Conservation (phyloP, 1,140 invertebrate genomes). For the Heliothis virescens region DNA sequence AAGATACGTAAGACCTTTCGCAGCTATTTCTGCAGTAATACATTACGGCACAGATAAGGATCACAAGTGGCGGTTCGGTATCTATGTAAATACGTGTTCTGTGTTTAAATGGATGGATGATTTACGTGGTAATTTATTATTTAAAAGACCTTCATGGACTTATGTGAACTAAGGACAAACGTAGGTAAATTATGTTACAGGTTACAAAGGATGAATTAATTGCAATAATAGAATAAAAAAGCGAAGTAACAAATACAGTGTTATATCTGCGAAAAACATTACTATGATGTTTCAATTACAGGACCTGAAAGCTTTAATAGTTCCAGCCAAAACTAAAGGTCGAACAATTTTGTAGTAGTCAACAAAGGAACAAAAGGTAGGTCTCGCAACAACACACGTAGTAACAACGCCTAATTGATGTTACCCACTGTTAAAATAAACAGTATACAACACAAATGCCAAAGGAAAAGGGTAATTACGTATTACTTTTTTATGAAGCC, state of each 20-base stretch:
- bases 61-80: conserved; percentile 17
- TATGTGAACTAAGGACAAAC: background rate
- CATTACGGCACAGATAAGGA: conserved; percentile 15
- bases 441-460: conserved; percentile 39
- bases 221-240: no score
- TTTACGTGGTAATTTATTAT: conserved; percentile 22
- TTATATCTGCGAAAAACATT: no score
- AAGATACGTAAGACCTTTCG: conserved; percentile 1
- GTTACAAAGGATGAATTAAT: no score
- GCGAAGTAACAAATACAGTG: no score
- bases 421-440: background rate
- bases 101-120: conserved; percentile 18
- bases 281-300: background rate
- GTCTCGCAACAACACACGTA: background rate
- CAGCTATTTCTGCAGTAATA: conserved; percentile 17
- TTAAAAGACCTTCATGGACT: background rate
- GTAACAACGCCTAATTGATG: conserved; percentile 31
- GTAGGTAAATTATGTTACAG: background rate
- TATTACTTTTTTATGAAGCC: conserved; percentile 43
- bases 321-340: background rate
- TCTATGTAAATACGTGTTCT: conserved; percentile 32
- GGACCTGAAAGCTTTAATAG: background rate
- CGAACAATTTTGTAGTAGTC: background rate
- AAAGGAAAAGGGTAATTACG: conserved; percentile 41
- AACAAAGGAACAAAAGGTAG: conserved; percentile 28